Evolutionary conservation across 2,797 vertebrate genomes (phyloP), one percentile per base, ranked within the genome.

Genomic region (Xerus rutilus): DNA sequence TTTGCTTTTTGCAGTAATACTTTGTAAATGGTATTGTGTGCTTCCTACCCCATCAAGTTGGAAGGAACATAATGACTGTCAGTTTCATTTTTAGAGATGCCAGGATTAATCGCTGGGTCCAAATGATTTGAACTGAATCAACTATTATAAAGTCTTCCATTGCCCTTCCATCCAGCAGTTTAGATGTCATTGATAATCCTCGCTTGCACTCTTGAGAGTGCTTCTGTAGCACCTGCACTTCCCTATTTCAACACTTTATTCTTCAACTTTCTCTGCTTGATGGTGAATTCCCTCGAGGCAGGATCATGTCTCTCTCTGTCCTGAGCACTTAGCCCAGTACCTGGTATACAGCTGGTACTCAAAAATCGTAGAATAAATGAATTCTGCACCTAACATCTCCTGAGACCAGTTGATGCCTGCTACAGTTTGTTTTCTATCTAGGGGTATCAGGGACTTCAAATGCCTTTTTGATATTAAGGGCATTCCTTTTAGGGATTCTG

Each of bases 401-500:
- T 72, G 67, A 87, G 32, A 64, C 32, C 30, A 25, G 21, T 4
- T 35, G 17, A 3, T 30, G 30, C 10, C 84, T 86, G 21, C 43
- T 39, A 10, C 65, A 43, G 21, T 30, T 86, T 65, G 45, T n/a
- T 43, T 65, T 64, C 54, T 86, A 15, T 28, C 18, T 69, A 49
- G 47, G 64, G 25, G 7, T 62, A 3, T n/a, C 17, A 3, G 12
- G 18, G 49, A 59, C 17, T 78, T 84, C 82, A 23, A 70, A 82
- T 57, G 30, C 3, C 70, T 47, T 92, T 54, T 28, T 85, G 45
- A 49, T 86, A 81, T 12, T 25, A 15, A 86, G 57, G 12, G 30
- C 49, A 77, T 62, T 67, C 14, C 57, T 97, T 90, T 45, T 47
- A 90, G 30, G 25, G 92, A 86, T 70, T 85, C 65, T 92, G 14